phyloP scores from a whole-genome alignment of 2,888 invertebrate genomes.

The Thecocarcelia acutangulata region DNA sequence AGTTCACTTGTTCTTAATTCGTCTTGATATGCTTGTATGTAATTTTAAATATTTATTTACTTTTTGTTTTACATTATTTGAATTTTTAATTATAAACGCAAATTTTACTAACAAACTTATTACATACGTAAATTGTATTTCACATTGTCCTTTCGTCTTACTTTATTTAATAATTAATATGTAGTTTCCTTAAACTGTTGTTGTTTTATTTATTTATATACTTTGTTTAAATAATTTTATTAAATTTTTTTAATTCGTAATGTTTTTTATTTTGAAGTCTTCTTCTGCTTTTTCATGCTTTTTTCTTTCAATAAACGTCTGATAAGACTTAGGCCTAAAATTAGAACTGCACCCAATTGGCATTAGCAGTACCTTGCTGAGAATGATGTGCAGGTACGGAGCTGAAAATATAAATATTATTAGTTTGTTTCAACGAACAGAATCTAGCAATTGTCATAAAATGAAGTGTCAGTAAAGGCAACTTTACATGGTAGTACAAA shows the following conservation, averaged over 20 bases:
- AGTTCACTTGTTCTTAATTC: too few species aligned
- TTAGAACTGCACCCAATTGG: constrained; percentile 82
- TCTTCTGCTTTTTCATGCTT: constrained; percentile 38
- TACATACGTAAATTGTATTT: too few species aligned
- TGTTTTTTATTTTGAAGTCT: constrained; percentile 55
- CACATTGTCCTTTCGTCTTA: too few species aligned
- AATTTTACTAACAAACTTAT: too few species aligned
- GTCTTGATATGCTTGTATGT: too few species aligned
- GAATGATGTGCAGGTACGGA: constrained; percentile 72
- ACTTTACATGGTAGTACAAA: too few species aligned
- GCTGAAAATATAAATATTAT: constrained; percentile 67
- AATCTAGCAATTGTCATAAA: not conserved
- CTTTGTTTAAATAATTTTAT: constrained; percentile 55
- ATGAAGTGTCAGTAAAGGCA: too few species aligned
- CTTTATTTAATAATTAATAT: too few species aligned
- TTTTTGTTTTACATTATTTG: too few species aligned
- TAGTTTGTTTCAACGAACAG: not conserved
- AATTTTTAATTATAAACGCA: too few species aligned
- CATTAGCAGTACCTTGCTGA: constrained; percentile 78
- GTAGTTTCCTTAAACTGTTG: not conserved
- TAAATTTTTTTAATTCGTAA: constrained; percentile 62
- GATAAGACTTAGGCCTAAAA: constrained; percentile 59
- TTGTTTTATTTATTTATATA: constrained; percentile 36
- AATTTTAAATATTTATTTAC: too few species aligned
- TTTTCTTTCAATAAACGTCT: constrained; percentile 49